These are phyloP conservation scores for Aspidiotus destructor DNA, from an alignment of 2,888 invertebrate genomes.

Conservation along the genomic window DNA sequence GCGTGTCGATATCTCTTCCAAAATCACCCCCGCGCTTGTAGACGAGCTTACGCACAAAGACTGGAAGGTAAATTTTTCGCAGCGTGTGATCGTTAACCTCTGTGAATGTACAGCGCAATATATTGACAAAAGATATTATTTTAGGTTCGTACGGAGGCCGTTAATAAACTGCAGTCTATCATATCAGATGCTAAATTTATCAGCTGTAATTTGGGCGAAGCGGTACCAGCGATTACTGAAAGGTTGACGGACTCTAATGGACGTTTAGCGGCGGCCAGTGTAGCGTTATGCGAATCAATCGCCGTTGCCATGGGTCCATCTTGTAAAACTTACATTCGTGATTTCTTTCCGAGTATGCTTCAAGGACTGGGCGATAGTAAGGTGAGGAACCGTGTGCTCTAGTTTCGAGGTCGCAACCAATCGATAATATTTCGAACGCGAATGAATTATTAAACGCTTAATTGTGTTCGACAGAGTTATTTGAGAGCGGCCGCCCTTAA, in stretches of 20 bases:
- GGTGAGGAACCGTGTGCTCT: too few relatives aligned
- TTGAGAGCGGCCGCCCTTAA: constrained; percentile 68
- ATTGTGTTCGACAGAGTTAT: constrained; percentile 53
- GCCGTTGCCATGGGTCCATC: constrained; percentile 70
- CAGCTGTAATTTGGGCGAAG: constrained; percentile 70
- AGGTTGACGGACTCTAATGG: constrained; percentile 82
- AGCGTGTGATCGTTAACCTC: too few relatives aligned
- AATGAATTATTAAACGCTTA: constrained; percentile 2
- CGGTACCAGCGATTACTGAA: constrained; percentile 59
- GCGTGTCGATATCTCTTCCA: constrained; percentile 67
- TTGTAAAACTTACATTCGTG: constrained; percentile 66
- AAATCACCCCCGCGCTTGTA: constrained; percentile 70
- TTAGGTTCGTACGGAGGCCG: constrained; percentile 59
- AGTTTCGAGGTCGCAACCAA: constrained; percentile 40
- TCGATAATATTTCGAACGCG: not conserved
- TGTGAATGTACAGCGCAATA: too few relatives aligned
- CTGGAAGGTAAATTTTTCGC: constrained; percentile 62
- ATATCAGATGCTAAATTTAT: constrained; percentile 69
- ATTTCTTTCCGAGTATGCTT: constrained; percentile 75
- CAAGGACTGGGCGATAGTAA: constrained; percentile 56
- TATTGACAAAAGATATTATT: not conserved
- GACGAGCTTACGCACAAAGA: constrained; percentile 78
- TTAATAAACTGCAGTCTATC: constrained; percentile 61
- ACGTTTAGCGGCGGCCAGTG: constrained; percentile 73
- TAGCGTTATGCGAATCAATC: constrained; percentile 72